Evolutionary conservation across 2,888 invertebrate genomes (phyloP), one percentile per base, ranked within the genome.

Genomic region (Augiades crinisus): DNA sequence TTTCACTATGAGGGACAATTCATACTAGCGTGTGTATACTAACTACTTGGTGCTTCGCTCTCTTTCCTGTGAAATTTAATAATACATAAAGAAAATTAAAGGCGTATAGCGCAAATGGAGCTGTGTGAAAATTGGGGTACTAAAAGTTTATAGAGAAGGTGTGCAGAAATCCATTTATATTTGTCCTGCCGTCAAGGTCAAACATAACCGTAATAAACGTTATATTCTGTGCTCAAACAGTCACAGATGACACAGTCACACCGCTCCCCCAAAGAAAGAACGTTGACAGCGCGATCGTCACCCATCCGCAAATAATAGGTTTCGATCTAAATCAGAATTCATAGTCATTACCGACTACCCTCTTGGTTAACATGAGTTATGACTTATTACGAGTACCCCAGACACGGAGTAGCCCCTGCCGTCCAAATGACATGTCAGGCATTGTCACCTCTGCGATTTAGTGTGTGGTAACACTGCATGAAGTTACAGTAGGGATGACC

Each of bases 401-500:
- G 72, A 79, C 79, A 78, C 72, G 67, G 78, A 3, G 34, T 75
- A 75, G 80, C 81, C 82, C 81, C 78, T 73, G 68, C 64, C 63
- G 68, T 70, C 74, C 78, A 80, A 85, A 85, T 85, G 85, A 84
- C 78, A 72, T 78, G 84, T 78, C 81, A 75, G 81, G 80, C 72
- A 75, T 85, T 83, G 86, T 83, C 86, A 87, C 85, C 83, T 82
- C 76, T 70, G 70, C 72, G 72, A 81, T 80, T 80, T 80, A 81
- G 74, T 72, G 75, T 79, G 78, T 71, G 74, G 75, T 72, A 72
- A 75, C 71, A 67, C 62, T 63, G 60, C 61, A 54, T 55, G 51
- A 37, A 37, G 50, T 57, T 53, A 54, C 56, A 14, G 12, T 54
- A 36, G 68, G 66, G 70, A 67, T 72, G 77, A 72, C 78, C 78